Percentiles rank a stretch among this genome's conserved stretches.
Conservation (phyloP, 1,140 invertebrate genomes). For the Mylabris phalerata region DNA sequence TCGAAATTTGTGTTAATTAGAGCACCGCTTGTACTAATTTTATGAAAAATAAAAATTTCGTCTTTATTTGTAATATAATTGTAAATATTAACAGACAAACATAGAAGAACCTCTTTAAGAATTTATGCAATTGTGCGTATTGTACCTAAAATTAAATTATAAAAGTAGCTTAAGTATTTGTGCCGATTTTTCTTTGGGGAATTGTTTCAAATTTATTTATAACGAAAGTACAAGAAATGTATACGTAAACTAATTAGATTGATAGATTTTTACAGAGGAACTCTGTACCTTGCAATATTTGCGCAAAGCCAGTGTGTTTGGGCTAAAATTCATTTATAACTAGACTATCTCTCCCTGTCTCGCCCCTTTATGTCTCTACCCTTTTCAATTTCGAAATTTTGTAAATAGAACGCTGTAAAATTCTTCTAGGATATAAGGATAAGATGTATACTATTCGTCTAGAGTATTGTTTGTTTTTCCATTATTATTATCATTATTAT, state of each 20-base stretch:
- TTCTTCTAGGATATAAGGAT: constrained; percentile 40
- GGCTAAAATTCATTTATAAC: constrained; percentile 15
- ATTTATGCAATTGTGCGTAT: constrained; percentile 33
- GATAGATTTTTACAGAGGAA: constrained; percentile 18
- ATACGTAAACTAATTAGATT: constrained; percentile 36
- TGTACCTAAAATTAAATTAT: constrained; percentile 27
- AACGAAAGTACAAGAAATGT: constrained; percentile 44
- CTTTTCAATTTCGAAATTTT: constrained; percentile 20
- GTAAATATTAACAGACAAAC: constrained; percentile 14
- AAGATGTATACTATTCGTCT: constrained; percentile 41
- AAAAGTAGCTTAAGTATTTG: constrained; percentile 11
- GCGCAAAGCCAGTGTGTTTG: constrained; percentile 31
- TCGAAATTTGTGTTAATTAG: constrained; percentile 17
- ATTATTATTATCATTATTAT: constrained; percentile 9
- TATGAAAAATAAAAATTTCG: neutral
- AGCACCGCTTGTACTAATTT: constrained; percentile 34
- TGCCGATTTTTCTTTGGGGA: constrained; percentile 4
- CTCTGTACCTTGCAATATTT: constrained; percentile 31
- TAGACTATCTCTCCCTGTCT: no score
- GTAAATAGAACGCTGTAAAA: constrained; percentile 39
- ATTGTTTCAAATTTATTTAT: constrained; percentile 22
- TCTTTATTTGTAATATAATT: constrained; percentile 19
- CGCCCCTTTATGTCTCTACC: no score
- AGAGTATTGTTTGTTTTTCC: constrained; percentile 39
- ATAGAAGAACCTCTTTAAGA: constrained; percentile 32